These are phyloP conservation scores for Pelobates cultripes DNA, from an alignment of 2,797 vertebrate genomes.

Conservation along the genomic window DNA sequence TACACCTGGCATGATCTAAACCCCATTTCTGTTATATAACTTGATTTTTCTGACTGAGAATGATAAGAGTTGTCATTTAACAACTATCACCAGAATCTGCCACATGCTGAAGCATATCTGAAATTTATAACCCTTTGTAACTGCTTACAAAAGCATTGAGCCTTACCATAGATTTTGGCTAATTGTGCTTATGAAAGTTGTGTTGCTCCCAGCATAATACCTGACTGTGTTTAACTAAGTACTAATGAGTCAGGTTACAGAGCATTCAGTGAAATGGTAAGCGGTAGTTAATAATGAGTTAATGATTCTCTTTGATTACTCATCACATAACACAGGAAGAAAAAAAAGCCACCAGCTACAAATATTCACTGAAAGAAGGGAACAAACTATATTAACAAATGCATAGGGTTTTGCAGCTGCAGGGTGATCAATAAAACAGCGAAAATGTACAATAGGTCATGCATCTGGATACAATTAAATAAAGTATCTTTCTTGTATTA, in stretches of 20 bases:
- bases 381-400: not conserved
- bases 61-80: too few species aligned
- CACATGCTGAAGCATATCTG: too few species aligned
- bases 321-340: not conserved
- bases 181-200: not conserved
- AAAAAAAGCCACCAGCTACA: conserved; percentile 4
- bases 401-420: not conserved
- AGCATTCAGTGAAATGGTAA: conserved; percentile 1
- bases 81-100: too few species aligned
- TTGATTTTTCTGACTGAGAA: too few species aligned
- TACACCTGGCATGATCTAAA: too few species aligned
- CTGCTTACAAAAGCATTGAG: too few species aligned
- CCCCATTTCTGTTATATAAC: too few species aligned
- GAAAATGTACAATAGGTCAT: not conserved
- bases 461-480: not conserved
- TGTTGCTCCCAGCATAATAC: too few species aligned
- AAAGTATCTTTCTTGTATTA: not conserved
- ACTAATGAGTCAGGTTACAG: not conserved
- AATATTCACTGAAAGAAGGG: not conserved
- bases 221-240: too few species aligned
- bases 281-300: not conserved
- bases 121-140: too few species aligned
- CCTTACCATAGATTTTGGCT: not conserved
- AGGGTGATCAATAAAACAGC: not conserved
- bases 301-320: conserved; percentile 16